These are phyloP conservation scores for Epinephelus coioides DNA, from an alignment of 2,797 vertebrate species.

Conservation along the genomic window DNA sequence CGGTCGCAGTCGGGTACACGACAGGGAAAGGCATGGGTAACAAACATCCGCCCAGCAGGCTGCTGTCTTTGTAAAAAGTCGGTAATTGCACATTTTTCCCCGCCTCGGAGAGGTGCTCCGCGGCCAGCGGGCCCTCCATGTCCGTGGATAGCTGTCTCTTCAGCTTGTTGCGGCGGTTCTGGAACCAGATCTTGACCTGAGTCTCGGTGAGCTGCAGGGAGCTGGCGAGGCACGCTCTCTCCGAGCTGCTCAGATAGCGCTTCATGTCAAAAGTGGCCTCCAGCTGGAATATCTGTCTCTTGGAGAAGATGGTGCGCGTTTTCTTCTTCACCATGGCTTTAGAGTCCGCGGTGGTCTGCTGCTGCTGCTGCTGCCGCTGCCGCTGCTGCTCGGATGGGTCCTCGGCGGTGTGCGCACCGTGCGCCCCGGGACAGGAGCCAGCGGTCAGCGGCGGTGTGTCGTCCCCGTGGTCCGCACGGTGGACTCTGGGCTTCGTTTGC, in stretches of 20 bases:
- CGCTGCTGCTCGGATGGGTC: conserved; percentile 50
- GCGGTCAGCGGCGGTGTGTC: conserved; percentile 37
- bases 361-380: conserved; percentile 20
- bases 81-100: conserved; percentile 82
- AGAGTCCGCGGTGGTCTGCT: conserved; percentile 60
- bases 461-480: conserved; percentile 29
- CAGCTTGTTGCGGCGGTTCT: conserved; percentile 89
- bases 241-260: conserved; percentile 90
- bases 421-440: conserved; percentile 54
- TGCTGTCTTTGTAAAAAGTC: conserved; percentile 86
- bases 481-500: conserved; percentile 41
- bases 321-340: conserved; percentile 86
- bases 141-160: conserved; percentile 86
- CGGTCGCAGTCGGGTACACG: conserved; percentile 83
- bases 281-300: conserved; percentile 89
- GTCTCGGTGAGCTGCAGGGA: conserved; percentile 89
- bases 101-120: conserved; percentile 73
- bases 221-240: conserved; percentile 89
- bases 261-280: conserved; percentile 89
- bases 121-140: conserved; percentile 74
- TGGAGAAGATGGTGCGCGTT: conserved; percentile 92
- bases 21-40: conserved; percentile 89
- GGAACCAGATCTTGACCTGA: conserved; percentile 89
- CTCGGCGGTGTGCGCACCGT: conserved; percentile 65
- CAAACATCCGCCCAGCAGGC: conserved; percentile 86